Evolutionary conservation across 1,140 invertebrate species (phyloP), one percentile per base, ranked within the genome.

Genomic region (Lethrus apterus): DNA sequence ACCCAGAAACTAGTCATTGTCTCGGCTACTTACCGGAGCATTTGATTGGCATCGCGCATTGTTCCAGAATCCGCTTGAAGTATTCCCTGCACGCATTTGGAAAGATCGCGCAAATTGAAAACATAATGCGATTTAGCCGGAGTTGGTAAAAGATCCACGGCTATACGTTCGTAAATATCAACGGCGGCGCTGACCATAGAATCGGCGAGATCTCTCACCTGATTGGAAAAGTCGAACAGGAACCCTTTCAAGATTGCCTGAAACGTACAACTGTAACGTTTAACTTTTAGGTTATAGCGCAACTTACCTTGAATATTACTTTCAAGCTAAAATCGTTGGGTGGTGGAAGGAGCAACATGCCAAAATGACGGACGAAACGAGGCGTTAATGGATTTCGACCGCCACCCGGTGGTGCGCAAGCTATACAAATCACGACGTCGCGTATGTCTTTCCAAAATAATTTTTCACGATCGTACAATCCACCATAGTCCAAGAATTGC

Each of bases 81-180:
- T 0, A 91, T 79, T 3, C 91, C 91, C 66, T 93, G 88, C 53
- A 95, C 78, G 31, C 89, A 90, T 64, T 93, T 84, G n/a, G 89
- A 88, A 21, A 94, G 75, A 68, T 90, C 86, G 19, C 91, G 71
- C 54, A 94, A 68, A 67, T 94, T 94, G 63, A 94, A 95, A 9
- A 93, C 78, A 54, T 95, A 94, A 64, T 96, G 91, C 1, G 86
- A 89, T 60, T 93, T 93, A 14, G 84, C 77, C 0, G 90, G 89
- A 0, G 86, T 89, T 0, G 91, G 90, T 10, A 93, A 65, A 19
- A 94, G 73, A 55, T 89, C 83, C 0, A 72, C 67, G 9, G 83
- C 77, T 13, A 93, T 86, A 57, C 80, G 76, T 36, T 80, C 70
- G 61, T 94, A 93, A 1, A 93, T 71, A 21, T 86, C 80, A 3